Base-by-base conservation (phyloP, 2,888 invertebrate genomes). In the Eueremaeus valkanovi region DNA sequence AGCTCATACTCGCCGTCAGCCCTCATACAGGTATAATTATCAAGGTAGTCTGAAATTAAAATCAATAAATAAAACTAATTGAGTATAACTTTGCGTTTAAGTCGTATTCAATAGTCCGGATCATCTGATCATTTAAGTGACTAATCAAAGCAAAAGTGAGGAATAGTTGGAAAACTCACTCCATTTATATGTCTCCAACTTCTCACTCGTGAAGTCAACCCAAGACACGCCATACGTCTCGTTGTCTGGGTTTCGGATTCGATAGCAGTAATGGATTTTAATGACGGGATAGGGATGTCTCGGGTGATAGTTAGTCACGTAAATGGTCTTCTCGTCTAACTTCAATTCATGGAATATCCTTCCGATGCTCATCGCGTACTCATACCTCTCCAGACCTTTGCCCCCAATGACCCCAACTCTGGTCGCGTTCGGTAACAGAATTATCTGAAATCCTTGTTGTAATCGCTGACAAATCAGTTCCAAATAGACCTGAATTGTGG, bases 381-480 rank as follows among this genome's bases (percentile, higher is more conserved):
- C 90, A 49, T 70, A 33, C 31, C 51, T 73, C 18, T 74, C 75
- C 18, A 68, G 5, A 13, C 3, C 18, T 36, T 42, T 68, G 63
- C 75, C 73, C 36, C 75, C 66, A 21, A 78, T 58, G 36, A 77
- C 55, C 11, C 76, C 55, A 29, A 68, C 49, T 40, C 78, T 77
- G 21, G 79, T 77, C 16, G 63, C 18, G 74, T 78, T 80, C 13
- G 79, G 77, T 40, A 81, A 75, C 16, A 82, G 73, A 55, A 83
- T 81, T 63, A 83, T 81, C 77, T 84, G 84, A 78, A 82, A 84
- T n/a, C 83, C 84, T 74, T 93, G 95, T 9, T 96, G 93, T 79
- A 99, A 85, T 79, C 99, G 87, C 83, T 98, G 98, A 0, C 95
- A 95, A n/a, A 99, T 92, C 78, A 99, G 87, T 84, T 99, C 98